Evolutionary conservation across 2,888 invertebrate genomes (phyloP), one percentile per base, ranked within the genome.

Genomic region (Cynaeus angustus): DNA sequence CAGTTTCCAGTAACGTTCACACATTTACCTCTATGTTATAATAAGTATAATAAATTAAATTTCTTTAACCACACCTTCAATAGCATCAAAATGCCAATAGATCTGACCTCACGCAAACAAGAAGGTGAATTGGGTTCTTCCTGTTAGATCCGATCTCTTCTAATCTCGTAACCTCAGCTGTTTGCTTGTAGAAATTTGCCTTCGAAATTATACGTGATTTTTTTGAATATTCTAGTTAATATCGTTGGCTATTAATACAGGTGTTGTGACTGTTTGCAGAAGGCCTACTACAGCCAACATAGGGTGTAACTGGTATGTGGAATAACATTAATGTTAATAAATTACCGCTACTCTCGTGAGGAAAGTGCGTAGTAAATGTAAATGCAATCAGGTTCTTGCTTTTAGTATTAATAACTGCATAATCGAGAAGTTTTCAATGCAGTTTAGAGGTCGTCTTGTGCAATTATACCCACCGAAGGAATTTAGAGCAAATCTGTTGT

Each of bases 351-450:
- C 30, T 68, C 64, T 64, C 64, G 56, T 64, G 64, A 61, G 67
- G 33, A 52, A 61, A 67, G 53, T 67, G 61, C 53, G 64, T 64
- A 64, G 53, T 53, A 41, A 26, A 43, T 64, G 48, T 48, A 64
- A 68, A 68, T 64, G 58, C 48, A 46, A 61, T 67, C 67, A 59
- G 38, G 61, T 53, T 62, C 50, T 61, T 68, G 45, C 46, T 28
- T 56, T 38, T 14, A 50, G 43, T 38, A 59, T 58, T 13, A 33
- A 53, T 62, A 21, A 45, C 28, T 55, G 59, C 55, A 52, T 46
- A 12, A 61, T 59, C 56, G 46, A 58, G 45, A 48, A 58, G 46
- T 65, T 55, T 65, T 43, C 16, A 66, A 56, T 66, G 66, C 56
- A 56, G 37, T 14, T 53, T 53, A 41, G 48, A 65, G 65, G 65